Conservation (phyloP, 1,140 invertebrate genomes). For the Drosophila lacteicornis region DNA sequence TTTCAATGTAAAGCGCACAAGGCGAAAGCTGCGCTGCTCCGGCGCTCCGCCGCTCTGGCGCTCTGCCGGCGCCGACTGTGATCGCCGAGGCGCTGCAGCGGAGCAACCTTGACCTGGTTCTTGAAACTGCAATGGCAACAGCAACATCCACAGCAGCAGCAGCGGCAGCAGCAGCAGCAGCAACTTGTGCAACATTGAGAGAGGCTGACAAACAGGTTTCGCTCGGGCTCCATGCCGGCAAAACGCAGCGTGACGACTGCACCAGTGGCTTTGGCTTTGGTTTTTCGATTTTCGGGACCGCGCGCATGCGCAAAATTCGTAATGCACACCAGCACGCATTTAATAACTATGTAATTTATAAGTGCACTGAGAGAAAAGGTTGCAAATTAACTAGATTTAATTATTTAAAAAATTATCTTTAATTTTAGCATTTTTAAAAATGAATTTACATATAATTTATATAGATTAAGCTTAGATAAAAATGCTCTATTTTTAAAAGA, state of each 20-base stretch:
- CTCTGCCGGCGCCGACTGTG: slow-evolving; percentile 34
- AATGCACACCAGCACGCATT: slow-evolving; percentile 37
- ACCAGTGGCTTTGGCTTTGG: slow-evolving; percentile 4
- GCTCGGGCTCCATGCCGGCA: slow-evolving; percentile 44
- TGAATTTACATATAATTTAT: not conserved
- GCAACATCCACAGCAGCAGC: slow-evolving; percentile 32
- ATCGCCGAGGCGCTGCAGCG: slow-evolving; percentile 48
- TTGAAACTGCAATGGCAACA: slow-evolving; percentile 77
- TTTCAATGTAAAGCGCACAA: slow-evolving; percentile 80
- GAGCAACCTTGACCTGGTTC: slow-evolving; percentile 80
- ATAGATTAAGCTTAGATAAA: not conserved
- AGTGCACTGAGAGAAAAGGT: slow-evolving; percentile 32
- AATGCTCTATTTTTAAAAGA: too few species aligned
- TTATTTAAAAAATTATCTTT: not conserved
- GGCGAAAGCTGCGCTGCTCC: slow-evolving; percentile 67
- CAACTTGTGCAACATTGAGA: slow-evolving; percentile 69
- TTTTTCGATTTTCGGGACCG: slow-evolving; percentile 30
- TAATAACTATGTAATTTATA: slow-evolving; percentile 25
- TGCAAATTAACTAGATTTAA: not conserved
- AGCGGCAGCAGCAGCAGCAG: slow-evolving; percentile 10
- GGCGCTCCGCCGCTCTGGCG: slow-evolving; percentile 44
- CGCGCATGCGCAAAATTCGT: slow-evolving; percentile 72
- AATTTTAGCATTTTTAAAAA: not conserved
- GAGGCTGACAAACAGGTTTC: slow-evolving; percentile 74
- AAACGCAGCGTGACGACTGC: slow-evolving; percentile 22